Evolutionary conservation across 2,797 vertebrate species (phyloP), one percentile per base, ranked within the genome.

Genomic region (Cryptoblepharus egeriae): DNA sequence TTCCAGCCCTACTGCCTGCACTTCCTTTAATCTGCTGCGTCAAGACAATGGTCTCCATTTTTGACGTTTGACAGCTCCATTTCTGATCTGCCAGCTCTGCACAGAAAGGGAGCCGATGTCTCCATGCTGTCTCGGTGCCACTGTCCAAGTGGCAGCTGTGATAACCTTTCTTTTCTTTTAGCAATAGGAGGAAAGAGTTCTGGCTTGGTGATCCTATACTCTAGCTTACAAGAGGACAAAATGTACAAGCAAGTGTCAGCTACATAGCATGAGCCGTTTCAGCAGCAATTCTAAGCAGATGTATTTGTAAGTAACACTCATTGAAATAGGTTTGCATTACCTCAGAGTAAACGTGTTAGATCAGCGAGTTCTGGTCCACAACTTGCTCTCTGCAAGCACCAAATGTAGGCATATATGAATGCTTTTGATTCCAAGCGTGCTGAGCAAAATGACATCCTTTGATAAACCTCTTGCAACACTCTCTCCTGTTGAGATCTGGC

Each of bases 31-130:
- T 72, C 57, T 80, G 65, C 52, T 45, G 49, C 45, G 58, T 61
- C 58, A 72, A 63, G 69, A 80, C 68, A 80, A 63, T 72, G 30
- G 42, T 80, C 69, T 80, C 79, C 42, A 28, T 24, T 73, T 74
- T 81, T 73, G 60, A 73, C 45, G 30, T 60, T 57, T 77, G 37
- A 74, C 70, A 78, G 68, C 35, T 73, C 52, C n/a, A 68, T 84
- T 67, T 68, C 63, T 68, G 63, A 35, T 78, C 82, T 74, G 61
- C 61, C 37, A 57, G 61, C 28, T 37, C 37, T 26, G 26, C 52
- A 75, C 1, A 58, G 45, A 78, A 71, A 65, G 35, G 18, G 15
- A 83, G 69, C 68, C 32, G 35, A 57, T 65, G 68, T 13, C 32
- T 67, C 8, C 35, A 75, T 42, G 28, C 22, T 75, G 52, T 75